A percentile compares a stretch with the other conserved stretches of the same genome.
phyloP scores from a whole-genome alignment of 2,888 invertebrate species.

The Cheiracanthium punctorium region DNA sequence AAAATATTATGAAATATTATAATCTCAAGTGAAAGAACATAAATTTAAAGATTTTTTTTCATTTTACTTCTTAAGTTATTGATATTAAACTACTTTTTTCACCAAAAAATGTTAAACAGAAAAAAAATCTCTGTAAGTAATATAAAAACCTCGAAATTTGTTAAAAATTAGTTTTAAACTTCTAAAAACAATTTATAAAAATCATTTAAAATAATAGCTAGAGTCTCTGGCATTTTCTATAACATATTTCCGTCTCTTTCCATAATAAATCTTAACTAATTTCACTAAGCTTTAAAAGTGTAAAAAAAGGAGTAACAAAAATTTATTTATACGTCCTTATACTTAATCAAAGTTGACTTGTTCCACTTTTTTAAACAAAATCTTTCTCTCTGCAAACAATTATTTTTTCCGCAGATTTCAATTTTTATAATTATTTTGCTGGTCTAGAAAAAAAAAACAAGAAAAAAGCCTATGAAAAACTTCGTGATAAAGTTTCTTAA shows the following conservation, averaged over 20 bases:
- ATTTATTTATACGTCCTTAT: not conserved
- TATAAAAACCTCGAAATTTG: not conserved
- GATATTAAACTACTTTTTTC: not conserved
- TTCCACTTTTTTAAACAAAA: not conserved
- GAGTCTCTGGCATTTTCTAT: not conserved
- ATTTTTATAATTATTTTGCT: conserved; percentile 2
- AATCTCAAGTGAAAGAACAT: too few relatives aligned
- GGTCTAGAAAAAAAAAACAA: too few relatives aligned
- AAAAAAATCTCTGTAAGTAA: not conserved
- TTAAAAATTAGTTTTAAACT: not conserved
- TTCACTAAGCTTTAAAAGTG: not conserved
- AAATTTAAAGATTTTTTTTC: not conserved
- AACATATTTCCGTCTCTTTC: not conserved
- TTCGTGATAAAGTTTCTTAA: not conserved
- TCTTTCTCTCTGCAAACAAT: not conserved
- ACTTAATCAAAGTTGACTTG: not conserved
- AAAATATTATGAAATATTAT: too few relatives aligned
- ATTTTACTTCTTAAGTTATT: not conserved
- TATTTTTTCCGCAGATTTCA: not conserved
- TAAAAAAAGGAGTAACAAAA: not conserved
- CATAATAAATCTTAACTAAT: conserved; percentile 5
- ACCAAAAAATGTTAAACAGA: not conserved
- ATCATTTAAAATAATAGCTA: not conserved
- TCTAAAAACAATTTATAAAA: not conserved
- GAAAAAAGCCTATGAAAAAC: not conserved